Base-by-base conservation (phyloP, 2,888 invertebrate species). In the Pristionchus fissidentatus region DNA sequence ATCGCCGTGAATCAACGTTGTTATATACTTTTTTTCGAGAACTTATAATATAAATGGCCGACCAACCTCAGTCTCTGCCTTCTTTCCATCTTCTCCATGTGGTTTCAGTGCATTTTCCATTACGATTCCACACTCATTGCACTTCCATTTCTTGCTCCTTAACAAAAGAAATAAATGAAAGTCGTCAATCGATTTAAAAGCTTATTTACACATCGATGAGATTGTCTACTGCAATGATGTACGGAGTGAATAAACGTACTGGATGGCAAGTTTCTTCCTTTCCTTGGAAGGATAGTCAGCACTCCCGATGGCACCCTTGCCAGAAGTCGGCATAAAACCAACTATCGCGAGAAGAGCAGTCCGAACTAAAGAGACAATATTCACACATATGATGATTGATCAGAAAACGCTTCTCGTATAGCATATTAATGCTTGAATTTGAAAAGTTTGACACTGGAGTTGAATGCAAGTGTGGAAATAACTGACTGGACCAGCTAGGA, bases 251-350 rank as follows among this genome's bases (percentile, higher is more conserved):
- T 26, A 75, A 41, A 82, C 0, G 3, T 83, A 96, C 94, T 95
- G 95, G 91, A 95, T 95, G 13, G 97, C 97, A 78, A 97, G 94
- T 75, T 94, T 93, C 92, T 95, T 95, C 84, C 97, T 94, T 92
- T 97, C 97, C 81, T 95, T 95, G n/a, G 95, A 94, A 0, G 95
- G 95, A 92, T 96, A 97, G 92, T 97, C 96, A 35, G 97, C 93
- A 2, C 97, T 96, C 8, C 97, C 97, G 86, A 98, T 96, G 3
- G 97, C 97, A 1, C 97, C 96, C 89, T 95, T 95, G 13, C 96
- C 95, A 81, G 96, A 95, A 7, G 96, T 96, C 0, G 97, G 97
- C 96, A 97, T 96, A 92, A 97, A 97, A 1, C 97, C 96, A 90
- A 97, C 97, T 84, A 97, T 94, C 26, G 97, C 97, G 87, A 97